Evolutionary conservation across 53 echinoderm and acorn worm species (phyloP), one percentile per base, ranked within the genome.

Genomic region (Arbacia lixula): DNA sequence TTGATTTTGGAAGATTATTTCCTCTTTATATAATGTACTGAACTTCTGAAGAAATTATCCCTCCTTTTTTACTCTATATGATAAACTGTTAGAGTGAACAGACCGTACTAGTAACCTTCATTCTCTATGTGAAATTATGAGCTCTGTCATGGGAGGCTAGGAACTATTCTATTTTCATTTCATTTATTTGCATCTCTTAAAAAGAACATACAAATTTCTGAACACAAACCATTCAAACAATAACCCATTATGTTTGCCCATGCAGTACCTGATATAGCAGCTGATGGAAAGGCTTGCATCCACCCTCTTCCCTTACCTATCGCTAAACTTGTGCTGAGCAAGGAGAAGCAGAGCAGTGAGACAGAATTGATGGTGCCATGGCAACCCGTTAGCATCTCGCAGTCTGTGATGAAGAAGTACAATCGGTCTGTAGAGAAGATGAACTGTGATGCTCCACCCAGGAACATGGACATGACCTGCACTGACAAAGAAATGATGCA

Each of bases 281-380:
- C 12, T 41, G 20, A 5, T 10, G 29, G 63, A 30, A 63, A 0
- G 31, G 43, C 77, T n/a, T n/a, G n/a, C n/a, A n/a, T n/a, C 0
- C 3, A 31, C 9, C 50, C 64, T 33, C 3, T 8, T 0, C 49
- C n/a, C 1, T 29, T 49, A 63, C 62, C 82, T 17, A 34, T 55
- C 37, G 35, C 78, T 14, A 12, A 29, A 10, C 64, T 63, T 6
- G 64, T 41, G 31, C 31, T 81, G 32, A 81, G 19, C 64, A 81
- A 63, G 62, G 82, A 81, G 49, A 61, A 81, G 30, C 63, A 61
- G 5, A 51, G 30, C 50, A 81, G 50, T 34, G 82, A 81, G 62
- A 64, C 42, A 12, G 82, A 81, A 40, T 64, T 81, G 0, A 14
- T 46, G 21, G 27, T 81, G 49, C 82, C 82, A 33, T 81, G 82